Percentiles rank a stretch among this genome's conserved stretches.
These are phyloP conservation scores for Callocephalon fimbriatum DNA, from an alignment of 2,113 vertebrate genomes.

Conservation along the genomic window DNA sequence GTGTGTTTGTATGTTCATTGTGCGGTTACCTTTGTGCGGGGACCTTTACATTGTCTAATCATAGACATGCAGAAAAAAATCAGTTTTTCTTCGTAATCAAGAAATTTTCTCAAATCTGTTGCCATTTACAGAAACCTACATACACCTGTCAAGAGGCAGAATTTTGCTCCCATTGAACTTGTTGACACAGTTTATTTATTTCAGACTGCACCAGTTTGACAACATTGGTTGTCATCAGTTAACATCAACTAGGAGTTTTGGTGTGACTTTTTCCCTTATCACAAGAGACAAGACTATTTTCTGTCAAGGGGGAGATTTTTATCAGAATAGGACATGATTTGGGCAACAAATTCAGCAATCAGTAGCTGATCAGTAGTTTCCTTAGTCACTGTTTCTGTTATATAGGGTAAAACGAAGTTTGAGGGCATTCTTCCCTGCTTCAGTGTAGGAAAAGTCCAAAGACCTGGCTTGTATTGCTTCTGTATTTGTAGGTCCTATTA, in stretches of 20 bases:
- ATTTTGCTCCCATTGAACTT: neutral
- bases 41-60: neutral
- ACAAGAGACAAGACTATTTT: neutral
- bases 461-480: neutral
- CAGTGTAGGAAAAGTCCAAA: neutral
- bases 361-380: neutral
- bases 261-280: neutral
- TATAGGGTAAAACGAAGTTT: neutral
- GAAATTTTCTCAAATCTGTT: neutral
- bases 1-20: neutral
- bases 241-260: neutral
- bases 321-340: neutral
- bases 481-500: neutral
- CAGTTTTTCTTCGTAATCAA: neutral
- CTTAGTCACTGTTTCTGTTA: neutral
- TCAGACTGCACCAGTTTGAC: neutral
- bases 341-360: neutral
- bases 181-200: slow-evolving; percentile 10
- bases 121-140: neutral
- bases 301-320: neutral
- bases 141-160: neutral
- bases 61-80: neutral
- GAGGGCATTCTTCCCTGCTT: neutral
- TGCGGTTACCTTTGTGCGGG: neutral
- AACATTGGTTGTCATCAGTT: neutral